These are phyloP conservation scores for Netelia virgata DNA, from an alignment of 2,888 invertebrate genomes.

Conservation along the genomic window DNA sequence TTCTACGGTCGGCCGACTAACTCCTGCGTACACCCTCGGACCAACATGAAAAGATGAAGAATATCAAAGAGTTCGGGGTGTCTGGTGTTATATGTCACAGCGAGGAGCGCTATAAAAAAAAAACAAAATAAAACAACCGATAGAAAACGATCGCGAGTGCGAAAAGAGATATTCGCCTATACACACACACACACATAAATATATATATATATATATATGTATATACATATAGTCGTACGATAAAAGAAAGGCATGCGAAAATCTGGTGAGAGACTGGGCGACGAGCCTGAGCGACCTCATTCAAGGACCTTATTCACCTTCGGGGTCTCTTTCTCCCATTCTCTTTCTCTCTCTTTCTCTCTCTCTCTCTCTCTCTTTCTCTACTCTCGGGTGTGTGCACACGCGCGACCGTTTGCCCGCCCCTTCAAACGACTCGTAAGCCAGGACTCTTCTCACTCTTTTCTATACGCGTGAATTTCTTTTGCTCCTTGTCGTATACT, in stretches of 20 bases:
- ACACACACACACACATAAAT: too few relatives aligned
- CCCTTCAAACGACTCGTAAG: conserved; percentile 46
- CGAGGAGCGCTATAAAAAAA: conserved; percentile 24
- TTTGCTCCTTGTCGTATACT: conserved; percentile 42
- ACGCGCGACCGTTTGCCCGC: conserved; percentile 63
- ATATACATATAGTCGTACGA: not conserved
- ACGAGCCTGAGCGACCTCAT: conserved; percentile 49
- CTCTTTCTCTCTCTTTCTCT: too few relatives aligned
- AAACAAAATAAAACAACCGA: conserved; percentile 17
- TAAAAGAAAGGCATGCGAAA: conserved; percentile 53
- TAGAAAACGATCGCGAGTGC: conserved; percentile 43
- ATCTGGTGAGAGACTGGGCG: conserved; percentile 42
- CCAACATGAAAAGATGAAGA: conserved; percentile 10
- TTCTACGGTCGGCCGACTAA: conserved; percentile 26
- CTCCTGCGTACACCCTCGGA: conserved; percentile 16
- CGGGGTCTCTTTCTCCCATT: conserved; percentile 36
- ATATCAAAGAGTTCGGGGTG: conserved; percentile 49
- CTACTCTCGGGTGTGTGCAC: conserved; percentile 43
- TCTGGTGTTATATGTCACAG: conserved; percentile 41
- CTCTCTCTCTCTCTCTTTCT: conserved; percentile 31
- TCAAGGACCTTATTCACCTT: conserved; percentile 64
- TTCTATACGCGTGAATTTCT: conserved; percentile 60
- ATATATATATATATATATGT: too few relatives aligned
- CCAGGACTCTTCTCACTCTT: conserved; percentile 59
- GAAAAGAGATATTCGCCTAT: conserved; percentile 30